Percentiles rank a stretch among this genome's conserved stretches.
Evolutionary conservation across 2,888 invertebrate species (phyloP).

Genomic region (Zhuqinia jingwanae): DNA sequence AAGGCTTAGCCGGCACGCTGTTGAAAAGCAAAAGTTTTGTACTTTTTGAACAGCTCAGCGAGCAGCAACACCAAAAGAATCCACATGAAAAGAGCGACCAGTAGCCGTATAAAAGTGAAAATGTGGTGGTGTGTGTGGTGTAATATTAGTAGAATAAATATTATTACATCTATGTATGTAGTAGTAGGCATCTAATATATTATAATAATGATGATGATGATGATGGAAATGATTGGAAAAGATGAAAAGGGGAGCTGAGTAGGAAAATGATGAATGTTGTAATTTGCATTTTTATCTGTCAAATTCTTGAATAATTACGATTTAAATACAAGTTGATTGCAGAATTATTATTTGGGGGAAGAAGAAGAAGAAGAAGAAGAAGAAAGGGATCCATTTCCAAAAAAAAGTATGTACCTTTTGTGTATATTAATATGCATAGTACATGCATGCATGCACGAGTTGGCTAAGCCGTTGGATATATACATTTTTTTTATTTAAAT

Average conservation of each 20-base stretch:
- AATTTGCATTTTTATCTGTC: conserved; percentile 67
- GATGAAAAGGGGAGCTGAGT: conserved; percentile 23
- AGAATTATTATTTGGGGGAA: background rate
- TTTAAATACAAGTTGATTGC: conserved; percentile 56
- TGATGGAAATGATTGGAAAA: conserved; percentile 15
- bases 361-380: background rate
- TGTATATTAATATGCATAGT: conserved; percentile 37
- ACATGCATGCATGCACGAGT: conserved; percentile 38
- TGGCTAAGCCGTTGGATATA: conserved; percentile 35
- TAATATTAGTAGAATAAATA: conserved; percentile 31
- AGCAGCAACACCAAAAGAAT: background rate
- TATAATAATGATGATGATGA: background rate
- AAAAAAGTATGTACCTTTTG: too few species aligned
- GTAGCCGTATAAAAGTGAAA: background rate
- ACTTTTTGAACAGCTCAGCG: conserved; percentile 4
- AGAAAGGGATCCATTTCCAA: too few species aligned
- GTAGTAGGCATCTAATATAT: background rate
- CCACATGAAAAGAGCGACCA: conserved; percentile 23
- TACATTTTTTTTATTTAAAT: too few species aligned
- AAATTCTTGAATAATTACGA: conserved; percentile 63
- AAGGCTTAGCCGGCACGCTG: background rate
- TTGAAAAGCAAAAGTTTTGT: conserved; percentile 27
- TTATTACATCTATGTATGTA: background rate
- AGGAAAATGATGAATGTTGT: conserved; percentile 58
- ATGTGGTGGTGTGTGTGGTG: background rate